Evolutionary conservation across 1,140 invertebrate genomes (phyloP), one percentile per base, ranked within the genome.

Genomic region (Drosophila lacteicornis): DNA sequence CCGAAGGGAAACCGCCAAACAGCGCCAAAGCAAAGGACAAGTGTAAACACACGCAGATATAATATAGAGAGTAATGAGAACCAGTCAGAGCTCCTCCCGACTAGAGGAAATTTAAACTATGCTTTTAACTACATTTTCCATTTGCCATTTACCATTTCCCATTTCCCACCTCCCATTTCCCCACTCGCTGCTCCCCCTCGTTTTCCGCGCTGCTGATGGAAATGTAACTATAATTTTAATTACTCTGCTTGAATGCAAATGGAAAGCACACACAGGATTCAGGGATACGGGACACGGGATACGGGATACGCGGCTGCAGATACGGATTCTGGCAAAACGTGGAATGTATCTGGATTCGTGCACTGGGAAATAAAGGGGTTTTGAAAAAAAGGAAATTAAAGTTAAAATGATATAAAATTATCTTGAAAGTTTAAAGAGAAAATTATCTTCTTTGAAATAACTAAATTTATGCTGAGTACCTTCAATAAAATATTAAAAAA

Each of bases 211-310:
- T 51, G 43, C 58, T 56, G 63, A 65, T 79, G 82, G 65, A 70
- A 75, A 50, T 71, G 77, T 83, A 75, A 78, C 83, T 90, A 90
- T 90, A 78, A 88, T 88, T 88, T 88, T 88, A 88, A 88, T 88
- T 90, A 81, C 85, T 84, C 62, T 61, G 65, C 80, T 73, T 75
- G 73, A 66, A 81, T 67, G 75, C 67, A 70, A 73, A 80, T 71
- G 63, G 53, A 53, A 71, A 42, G 46, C 69, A 43, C 68, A 50
- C 70, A 60, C 68, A 36, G 45, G 58, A 33, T 50, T 33, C 60
- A 62, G 50, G 36, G 33, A 53, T 27, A 30, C 25, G 19, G 47
- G 25, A 50, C n/a, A 25, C 47, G 49, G 22, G 7, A 51, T n/a
- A 42, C 15, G 53, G 36, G 30, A 60, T 22, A 60, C 43, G 27